Conservation (phyloP, 2,888 invertebrate genomes). For the Hirtodrosophila duncani region DNA sequence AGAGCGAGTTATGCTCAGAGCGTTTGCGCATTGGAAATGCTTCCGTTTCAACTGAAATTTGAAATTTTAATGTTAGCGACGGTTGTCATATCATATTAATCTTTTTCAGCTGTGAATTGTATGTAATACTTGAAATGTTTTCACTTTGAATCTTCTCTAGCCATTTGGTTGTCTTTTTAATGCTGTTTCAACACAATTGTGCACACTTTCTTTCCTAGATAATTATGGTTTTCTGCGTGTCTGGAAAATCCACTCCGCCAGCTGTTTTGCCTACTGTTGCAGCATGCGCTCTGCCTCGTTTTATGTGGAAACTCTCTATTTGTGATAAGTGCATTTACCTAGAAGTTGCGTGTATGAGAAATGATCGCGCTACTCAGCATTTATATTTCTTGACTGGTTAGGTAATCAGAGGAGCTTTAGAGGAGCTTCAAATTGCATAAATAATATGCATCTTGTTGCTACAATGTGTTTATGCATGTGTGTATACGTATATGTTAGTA, state of each 20-base stretch:
- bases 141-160: neutral
- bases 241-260: slow-evolving; percentile 9
- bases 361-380: slow-evolving; percentile 18
- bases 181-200: slow-evolving; percentile 18
- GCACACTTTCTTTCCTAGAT: slow-evolving; percentile 23
- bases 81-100: no score
- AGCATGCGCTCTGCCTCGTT: slow-evolving; percentile 5
- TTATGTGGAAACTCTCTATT: neutral
- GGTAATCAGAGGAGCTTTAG: slow-evolving; percentile 14
- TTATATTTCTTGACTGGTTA: slow-evolving; percentile 14
- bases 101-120: slow-evolving; percentile 1
- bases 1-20: slow-evolving; percentile 19
- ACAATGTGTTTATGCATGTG: no score
- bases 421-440: slow-evolving; percentile 20
- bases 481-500: no score
- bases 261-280: neutral
- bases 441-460: no score
- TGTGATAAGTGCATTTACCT: neutral
- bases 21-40: slow-evolving; percentile 42
- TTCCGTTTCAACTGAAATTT: slow-evolving; percentile 6
- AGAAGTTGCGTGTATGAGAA: slow-evolving; percentile 13
- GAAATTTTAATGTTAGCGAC: slow-evolving; percentile 4
- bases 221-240: slow-evolving; percentile 10
- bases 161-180: neutral
- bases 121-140: neutral